Conservation (phyloP, 2,113 vertebrate species). For the Chionomys nivalis region DNA sequence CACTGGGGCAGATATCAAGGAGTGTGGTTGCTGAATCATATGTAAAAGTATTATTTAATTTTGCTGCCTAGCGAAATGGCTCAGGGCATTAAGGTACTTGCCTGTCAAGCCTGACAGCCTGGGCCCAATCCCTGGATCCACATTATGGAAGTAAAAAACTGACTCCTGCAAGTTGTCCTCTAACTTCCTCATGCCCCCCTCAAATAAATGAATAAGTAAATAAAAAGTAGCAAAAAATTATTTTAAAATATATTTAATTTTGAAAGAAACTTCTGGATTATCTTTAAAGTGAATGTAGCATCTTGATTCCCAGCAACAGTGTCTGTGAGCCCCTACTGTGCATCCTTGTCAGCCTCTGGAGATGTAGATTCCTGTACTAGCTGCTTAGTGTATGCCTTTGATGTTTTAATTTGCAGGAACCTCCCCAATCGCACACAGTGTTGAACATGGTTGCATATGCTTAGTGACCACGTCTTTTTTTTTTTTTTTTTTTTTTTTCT, state of each 20-base stretch:
- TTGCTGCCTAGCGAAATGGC: background rate
- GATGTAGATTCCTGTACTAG: background rate
- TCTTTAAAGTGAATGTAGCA: background rate
- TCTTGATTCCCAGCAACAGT: background rate
- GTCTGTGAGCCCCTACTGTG: background rate
- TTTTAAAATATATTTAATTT: background rate
- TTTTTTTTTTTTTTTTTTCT: too few relatives aligned
- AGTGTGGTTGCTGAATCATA: background rate
- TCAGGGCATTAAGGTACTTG: background rate
- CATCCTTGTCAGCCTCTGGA: background rate
- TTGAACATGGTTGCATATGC: background rate
- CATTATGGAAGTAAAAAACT: too few relatives aligned
- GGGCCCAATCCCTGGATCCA: background rate
- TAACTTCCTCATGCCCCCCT: background rate
- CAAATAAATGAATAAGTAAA: background rate
- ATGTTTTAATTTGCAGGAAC: background rate
- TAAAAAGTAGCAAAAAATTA: background rate
- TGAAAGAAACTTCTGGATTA: background rate
- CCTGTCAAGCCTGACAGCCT: background rate
- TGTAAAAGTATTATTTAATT: background rate
- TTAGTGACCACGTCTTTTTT: background rate
- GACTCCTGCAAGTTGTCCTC: background rate
- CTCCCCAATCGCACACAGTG: background rate
- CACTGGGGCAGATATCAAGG: background rate
- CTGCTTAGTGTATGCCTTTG: background rate